Evolutionary conservation across 2,888 invertebrate species (phyloP).

Genomic region (Odontomyia ornata): DNA sequence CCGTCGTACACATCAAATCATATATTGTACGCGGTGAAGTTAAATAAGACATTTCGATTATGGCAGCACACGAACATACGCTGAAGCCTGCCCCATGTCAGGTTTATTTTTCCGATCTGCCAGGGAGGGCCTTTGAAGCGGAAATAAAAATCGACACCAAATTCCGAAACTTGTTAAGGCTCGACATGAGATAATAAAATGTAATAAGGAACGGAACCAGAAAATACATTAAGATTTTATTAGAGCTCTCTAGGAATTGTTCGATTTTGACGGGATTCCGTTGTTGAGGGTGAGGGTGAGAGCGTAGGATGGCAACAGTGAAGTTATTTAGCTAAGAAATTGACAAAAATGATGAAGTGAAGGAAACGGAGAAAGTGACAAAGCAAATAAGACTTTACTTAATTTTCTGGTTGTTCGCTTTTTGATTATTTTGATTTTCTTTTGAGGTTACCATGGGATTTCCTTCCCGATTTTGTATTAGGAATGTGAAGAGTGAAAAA

Average conservation of each 20-base stretch:
- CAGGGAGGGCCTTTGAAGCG: not conserved
- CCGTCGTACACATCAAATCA: not conserved
- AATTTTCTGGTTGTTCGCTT: not conserved
- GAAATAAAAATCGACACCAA: slow-evolving; percentile 35
- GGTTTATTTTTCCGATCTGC: not conserved
- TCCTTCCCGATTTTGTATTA: no score
- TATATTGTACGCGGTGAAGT: not conserved
- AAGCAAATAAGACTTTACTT: not conserved
- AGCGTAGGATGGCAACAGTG: no score
- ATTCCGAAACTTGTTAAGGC: slow-evolving; percentile 20
- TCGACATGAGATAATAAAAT: slow-evolving; percentile 19
- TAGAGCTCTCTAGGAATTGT: not conserved
- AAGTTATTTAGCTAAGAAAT: no score
- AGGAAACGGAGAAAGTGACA: not conserved
- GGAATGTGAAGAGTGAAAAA: no score
- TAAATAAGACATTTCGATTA: slow-evolving; percentile 2
- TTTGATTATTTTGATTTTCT: not conserved
- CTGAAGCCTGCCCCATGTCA: not conserved
- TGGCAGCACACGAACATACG: slow-evolving; percentile 12
- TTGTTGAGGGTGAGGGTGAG: no score
- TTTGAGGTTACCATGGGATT: no score
- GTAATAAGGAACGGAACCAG: slow-evolving; percentile 12
- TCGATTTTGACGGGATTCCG: no score
- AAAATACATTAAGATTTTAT: slow-evolving; percentile 27
- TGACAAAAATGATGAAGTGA: no score